phyloP scores from a whole-genome alignment of 1,140 invertebrate species.

The Leptoteleia sp. region DNA sequence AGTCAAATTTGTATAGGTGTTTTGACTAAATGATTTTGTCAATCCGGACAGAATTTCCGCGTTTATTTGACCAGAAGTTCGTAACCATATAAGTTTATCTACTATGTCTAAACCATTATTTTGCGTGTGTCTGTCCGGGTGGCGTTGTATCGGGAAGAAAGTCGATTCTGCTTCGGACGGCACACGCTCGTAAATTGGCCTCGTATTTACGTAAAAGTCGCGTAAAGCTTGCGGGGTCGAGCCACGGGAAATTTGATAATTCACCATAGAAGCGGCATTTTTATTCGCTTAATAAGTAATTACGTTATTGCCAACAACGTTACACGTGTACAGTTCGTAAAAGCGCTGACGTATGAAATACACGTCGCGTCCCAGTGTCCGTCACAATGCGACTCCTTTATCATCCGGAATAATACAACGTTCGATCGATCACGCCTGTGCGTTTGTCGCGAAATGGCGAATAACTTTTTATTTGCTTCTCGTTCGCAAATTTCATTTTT shows the following conservation, averaged over 20 bases:
- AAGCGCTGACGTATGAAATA: slow-evolving; percentile 13
- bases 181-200: slow-evolving; percentile 51
- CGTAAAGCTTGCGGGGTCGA: slow-evolving; percentile 31
- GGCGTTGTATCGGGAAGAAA: slow-evolving; percentile 52
- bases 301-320: slow-evolving; percentile 57
- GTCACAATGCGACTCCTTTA: slow-evolving; percentile 34
- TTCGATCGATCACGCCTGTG: slow-evolving; percentile 11
- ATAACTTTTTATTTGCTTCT: not conserved
- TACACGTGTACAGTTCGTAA: slow-evolving; percentile 31
- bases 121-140: no score
- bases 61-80: no score
- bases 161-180: slow-evolving; percentile 27
- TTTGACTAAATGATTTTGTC: no score
- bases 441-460: not conserved
- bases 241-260: slow-evolving; percentile 47
- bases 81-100: no score
- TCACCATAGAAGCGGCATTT: slow-evolving; percentile 42
- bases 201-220: slow-evolving; percentile 56
- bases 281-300: slow-evolving; percentile 63
- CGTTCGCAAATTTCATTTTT: not conserved
- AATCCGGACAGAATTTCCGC: no score
- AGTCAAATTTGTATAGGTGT: no score
- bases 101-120: no score
- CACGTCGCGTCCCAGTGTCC: slow-evolving; percentile 17
- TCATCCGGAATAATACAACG: slow-evolving; percentile 17